These are phyloP conservation scores for Alectoris magna DNA, from an alignment of 2,797 vertebrate genomes.

Conservation along the genomic window DNA sequence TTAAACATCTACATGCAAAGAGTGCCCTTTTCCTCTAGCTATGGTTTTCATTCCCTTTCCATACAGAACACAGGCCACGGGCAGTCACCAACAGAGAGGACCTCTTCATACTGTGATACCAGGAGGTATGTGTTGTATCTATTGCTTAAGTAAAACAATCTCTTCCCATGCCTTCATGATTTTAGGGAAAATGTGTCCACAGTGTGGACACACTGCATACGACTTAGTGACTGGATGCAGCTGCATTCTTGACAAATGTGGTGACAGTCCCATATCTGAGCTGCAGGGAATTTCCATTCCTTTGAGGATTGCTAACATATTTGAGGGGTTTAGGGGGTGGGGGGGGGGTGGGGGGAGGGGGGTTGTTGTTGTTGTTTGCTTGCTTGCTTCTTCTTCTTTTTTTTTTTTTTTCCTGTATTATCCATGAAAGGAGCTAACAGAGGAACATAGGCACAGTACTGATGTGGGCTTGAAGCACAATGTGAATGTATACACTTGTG, in stretches of 20 bases:
- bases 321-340: no score
- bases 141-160: not conserved
- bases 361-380: no score
- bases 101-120: not conserved
- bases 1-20: not conserved
- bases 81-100: fast-evolving
- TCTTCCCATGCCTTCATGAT: not conserved
- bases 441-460: not conserved
- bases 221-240: not conserved
- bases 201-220: not conserved
- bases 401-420: not conserved
- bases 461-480: not conserved
- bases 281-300: not conserved
- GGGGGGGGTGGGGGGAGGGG: no score
- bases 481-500: not conserved
- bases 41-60: not conserved
- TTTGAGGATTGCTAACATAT: not conserved
- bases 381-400: no score
- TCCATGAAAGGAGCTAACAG: not conserved
- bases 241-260: not conserved
- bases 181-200: not conserved
- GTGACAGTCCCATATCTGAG: not conserved
- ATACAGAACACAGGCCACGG: fast-evolving
- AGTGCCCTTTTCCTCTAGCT: fast-evolving
- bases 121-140: not conserved